Base-by-base conservation (phyloP, 2,113 vertebrate species). In the Apus apus region DNA sequence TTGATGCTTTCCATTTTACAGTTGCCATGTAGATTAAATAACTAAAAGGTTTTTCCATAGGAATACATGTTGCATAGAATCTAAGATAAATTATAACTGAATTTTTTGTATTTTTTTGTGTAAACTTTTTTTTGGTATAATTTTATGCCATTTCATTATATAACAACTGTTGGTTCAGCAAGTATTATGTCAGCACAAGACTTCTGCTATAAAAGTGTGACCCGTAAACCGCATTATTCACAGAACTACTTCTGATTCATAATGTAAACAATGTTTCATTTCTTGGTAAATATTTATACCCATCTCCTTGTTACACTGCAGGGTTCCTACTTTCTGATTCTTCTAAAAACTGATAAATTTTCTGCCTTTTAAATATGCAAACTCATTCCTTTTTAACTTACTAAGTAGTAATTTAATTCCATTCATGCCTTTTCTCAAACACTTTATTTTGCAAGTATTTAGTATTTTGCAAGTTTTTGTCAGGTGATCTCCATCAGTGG, bases 261-360 rank as follows among this genome's bases (percentile, higher is more conserved):
- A 80, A 72, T 12, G 13, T 72, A 93, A 92, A 90, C 30, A 95
- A 38, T 65, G 45, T 79, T 91, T 66, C 34, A 71, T 89, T 40
- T 92, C 84, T 12, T 95, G 75, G 14, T 38, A 80, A 48, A 36
- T 23, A 89, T 94, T 58, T 81, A 20, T 89, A 38, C 22, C 40
- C 87, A 22, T 19, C 29, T 67, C 57, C 12, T 80, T 34, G 5
- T 45, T 80, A 89, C 29, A 30, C n/a, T 23, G 9, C 20, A 71
- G 8, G 15, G 29, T 40, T 92, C 81, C 58, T 73, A 36, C 60
- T n/a, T 81, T 73, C 46, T 54, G n/a, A 45, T 91, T 84, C 40
- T 76, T 70, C 15, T 84, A 67, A 95, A 76, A 87, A n/a, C 34
- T 38, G 43, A 18, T n/a, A n/a, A n/a, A n/a, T n/a, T n/a, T 67